Base-by-base conservation (phyloP, 2,888 invertebrate genomes). In the Cremastinae sp. region DNA sequence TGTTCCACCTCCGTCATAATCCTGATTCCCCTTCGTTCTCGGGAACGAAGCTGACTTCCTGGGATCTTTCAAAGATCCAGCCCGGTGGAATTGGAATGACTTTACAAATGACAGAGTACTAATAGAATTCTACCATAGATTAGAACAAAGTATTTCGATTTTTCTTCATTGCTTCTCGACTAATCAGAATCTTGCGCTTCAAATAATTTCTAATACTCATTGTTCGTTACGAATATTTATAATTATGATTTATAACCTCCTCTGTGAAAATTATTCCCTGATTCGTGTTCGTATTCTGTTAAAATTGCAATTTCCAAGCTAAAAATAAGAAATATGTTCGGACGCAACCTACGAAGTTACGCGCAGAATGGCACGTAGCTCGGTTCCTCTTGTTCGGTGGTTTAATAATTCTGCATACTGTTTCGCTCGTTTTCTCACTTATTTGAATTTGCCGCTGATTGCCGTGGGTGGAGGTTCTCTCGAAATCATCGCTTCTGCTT, bases 371-470 rank as follows among this genome's bases (percentile, higher is more conserved):
- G 62, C 12, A 55, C 66, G 61, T 68, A 62, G 73, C 59, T 61
- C 55, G 45, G 66, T 71, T 75, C 16, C 66, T 45, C 61, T 58
- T 41, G 22, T 61, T 41, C 9, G 45, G 41, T 61, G 45, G 20
- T 59, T 43, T 41, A 43, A 58, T 37, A 18, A n/a, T 41, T 14
- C 39, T 37, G 45, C 65, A 58, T 10, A 65, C 61, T 56, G 56
- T 72, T 51, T 72, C 56, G 51, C 51, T 62, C 39, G 59, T 58
- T 72, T 66, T 72, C 55, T 61, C 58, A 58, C 73, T 45, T 80
- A 79, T 85, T 86, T 84, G 83, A 86, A 86, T 86, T 85, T 86
- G 83, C 84, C 86, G 84, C 86, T 84, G 83, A 84, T 85, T 84
- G 82, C 79, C 79, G 80, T 79, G 77, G 79, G 82, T 83, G 78